These are phyloP conservation scores for Nyctibius grandis DNA, from an alignment of 2,797 vertebrate genomes.

Conservation along the genomic window DNA sequence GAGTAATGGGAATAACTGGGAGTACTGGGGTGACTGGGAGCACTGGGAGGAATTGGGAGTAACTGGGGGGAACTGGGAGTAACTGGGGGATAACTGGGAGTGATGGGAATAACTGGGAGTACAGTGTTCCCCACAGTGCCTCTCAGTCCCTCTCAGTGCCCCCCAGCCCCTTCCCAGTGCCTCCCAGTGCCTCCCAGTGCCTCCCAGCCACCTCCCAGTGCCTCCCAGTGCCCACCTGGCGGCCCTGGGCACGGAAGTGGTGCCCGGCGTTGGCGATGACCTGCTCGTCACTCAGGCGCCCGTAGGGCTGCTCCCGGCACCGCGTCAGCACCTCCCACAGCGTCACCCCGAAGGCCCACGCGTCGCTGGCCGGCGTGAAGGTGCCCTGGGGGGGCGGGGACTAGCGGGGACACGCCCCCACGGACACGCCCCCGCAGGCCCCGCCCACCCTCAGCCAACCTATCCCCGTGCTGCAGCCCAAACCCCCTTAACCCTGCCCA, in stretches of 20 bases:
- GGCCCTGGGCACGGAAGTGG: constrained; percentile 91
- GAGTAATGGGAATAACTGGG: background rate
- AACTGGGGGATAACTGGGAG: background rate
- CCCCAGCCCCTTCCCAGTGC: too few relatives aligned
- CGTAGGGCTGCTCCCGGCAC: constrained; percentile 93
- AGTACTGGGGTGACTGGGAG: too few relatives aligned
- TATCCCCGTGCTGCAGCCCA: background rate
- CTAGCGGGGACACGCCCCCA: background rate
- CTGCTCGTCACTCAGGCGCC: constrained; percentile 88
- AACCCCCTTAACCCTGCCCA: background rate
- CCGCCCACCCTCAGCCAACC: background rate
- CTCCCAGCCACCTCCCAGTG: background rate
- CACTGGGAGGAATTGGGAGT: too few relatives aligned
- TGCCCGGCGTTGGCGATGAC: constrained; percentile 95
- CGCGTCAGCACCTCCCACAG: constrained; percentile 95
- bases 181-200: background rate
- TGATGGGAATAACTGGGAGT: background rate
- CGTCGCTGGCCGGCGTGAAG: constrained; percentile 91
- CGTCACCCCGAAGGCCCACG: constrained; percentile 95
- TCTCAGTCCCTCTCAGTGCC: background rate
- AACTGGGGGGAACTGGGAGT: background rate
- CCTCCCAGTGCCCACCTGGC: constrained; percentile 77
- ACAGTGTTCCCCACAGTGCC: too few relatives aligned
- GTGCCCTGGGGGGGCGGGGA: constrained; percentile 77
- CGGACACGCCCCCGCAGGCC: too few relatives aligned